Evolutionary conservation across 2,797 vertebrate genomes (phyloP).

Genomic region (Triplophysa bombifrons): DNA sequence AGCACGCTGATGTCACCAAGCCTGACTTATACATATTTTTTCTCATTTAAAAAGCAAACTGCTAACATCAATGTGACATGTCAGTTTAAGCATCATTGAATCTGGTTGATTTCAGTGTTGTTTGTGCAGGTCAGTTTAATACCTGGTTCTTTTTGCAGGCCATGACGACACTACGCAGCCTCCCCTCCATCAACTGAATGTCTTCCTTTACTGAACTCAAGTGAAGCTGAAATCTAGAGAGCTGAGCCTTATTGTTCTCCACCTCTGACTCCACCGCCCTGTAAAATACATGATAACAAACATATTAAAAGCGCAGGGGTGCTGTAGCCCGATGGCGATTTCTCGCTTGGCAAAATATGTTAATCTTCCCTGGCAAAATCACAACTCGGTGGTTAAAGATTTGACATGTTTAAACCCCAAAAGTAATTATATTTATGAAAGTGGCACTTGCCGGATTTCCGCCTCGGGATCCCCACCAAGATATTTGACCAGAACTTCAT

Average conservation of each 20-base stretch:
- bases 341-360: no score
- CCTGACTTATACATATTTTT: no score
- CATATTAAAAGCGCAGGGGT: neutral
- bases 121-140: neutral
- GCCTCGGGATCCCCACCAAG: constrained; percentile 69
- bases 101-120: neutral
- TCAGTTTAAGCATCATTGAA: neutral
- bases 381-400: no score
- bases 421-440: neutral
- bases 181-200: constrained; percentile 65
- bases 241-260: constrained; percentile 69
- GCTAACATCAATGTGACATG: no score
- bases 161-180: constrained; percentile 61
- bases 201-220: constrained; percentile 62
- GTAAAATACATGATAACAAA: constrained; percentile 15
- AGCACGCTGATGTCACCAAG: neutral
- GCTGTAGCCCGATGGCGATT: no score
- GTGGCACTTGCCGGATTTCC: constrained; percentile 56
- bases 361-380: no score
- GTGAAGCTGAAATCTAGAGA: constrained; percentile 69
- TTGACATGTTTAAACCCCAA: no score
- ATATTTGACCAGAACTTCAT: constrained; percentile 67
- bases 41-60: no score
- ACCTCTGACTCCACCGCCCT: constrained; percentile 60
- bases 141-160: constrained; percentile 60